Evolutionary conservation across 35 echinoderm and acorn worm species (phyloP).

Genomic region (Lytechinus pictus): DNA sequence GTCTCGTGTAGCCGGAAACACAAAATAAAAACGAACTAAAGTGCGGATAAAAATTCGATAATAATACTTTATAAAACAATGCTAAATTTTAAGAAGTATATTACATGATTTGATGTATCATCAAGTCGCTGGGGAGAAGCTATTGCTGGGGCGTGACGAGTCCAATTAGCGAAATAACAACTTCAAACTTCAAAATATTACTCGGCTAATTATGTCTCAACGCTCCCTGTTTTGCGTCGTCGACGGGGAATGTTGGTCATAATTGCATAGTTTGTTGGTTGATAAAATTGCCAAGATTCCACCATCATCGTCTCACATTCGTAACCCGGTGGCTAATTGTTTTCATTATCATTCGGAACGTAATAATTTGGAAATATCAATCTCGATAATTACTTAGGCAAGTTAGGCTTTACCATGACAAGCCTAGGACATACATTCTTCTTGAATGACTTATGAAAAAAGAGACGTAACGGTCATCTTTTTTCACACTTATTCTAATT

Average conservation of each 20-base stretch:
- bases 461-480: no score
- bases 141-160: not conserved
- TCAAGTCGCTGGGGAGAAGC: not conserved
- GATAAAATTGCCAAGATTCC: no score
- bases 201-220: not conserved
- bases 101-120: no score
- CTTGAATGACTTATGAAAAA: not conserved
- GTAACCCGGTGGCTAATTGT: not conserved
- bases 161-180: not conserved
- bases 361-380: not conserved
- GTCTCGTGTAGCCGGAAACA: no score
- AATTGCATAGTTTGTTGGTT: not conserved
- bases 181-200: not conserved
- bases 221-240: not conserved
- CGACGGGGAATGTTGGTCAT: not conserved
- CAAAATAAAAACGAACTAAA: no score
- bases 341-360: not conserved
- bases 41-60: no score
- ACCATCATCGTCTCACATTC: not conserved
- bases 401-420: not conserved
- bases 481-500: no score
- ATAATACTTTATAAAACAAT: no score
- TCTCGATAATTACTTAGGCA: not conserved
- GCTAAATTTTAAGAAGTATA: no score
- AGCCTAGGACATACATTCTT: not conserved